Conservation (phyloP, 2,888 invertebrate species). For the Ariolimax columbianus region DNA sequence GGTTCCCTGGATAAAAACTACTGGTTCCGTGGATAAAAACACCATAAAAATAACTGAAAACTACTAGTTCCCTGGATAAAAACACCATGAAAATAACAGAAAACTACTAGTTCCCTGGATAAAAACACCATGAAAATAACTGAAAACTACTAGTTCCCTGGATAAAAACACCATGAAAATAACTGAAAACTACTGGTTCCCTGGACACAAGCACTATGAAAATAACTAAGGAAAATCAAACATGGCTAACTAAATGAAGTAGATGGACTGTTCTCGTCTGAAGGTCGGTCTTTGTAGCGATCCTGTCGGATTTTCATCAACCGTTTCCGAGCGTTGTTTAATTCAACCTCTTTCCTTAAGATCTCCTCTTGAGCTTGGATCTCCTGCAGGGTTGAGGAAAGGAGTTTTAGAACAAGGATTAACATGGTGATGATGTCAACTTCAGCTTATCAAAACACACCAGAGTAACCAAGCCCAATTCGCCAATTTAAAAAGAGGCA, state of each 20-base stretch:
- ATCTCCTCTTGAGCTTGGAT: slow-evolving; percentile 83
- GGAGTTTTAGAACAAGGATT: not conserved
- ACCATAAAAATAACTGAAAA: too few relatives aligned
- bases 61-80: too few relatives aligned
- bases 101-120: not conserved
- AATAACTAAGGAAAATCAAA: not conserved
- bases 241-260: not conserved
- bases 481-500: too few relatives aligned
- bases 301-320: slow-evolving; percentile 94
- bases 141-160: too few relatives aligned
- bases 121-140: too few relatives aligned
- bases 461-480: too few relatives aligned
- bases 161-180: too few relatives aligned
- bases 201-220: not conserved
- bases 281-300: slow-evolving; percentile 83
- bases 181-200: too few relatives aligned
- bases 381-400: slow-evolving; percentile 64
- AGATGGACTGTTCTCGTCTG: slow-evolving; percentile 54
- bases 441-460: too few relatives aligned
- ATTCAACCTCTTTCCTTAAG: slow-evolving; percentile 93
- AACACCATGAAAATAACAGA: not conserved
- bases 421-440: not conserved
- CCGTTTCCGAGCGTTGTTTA: slow-evolving; percentile 93
- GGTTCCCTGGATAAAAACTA: too few relatives aligned
- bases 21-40: too few relatives aligned